Evolutionary conservation across 1,140 invertebrate genomes (phyloP).

Genomic region (Meteorus sp.): DNA sequence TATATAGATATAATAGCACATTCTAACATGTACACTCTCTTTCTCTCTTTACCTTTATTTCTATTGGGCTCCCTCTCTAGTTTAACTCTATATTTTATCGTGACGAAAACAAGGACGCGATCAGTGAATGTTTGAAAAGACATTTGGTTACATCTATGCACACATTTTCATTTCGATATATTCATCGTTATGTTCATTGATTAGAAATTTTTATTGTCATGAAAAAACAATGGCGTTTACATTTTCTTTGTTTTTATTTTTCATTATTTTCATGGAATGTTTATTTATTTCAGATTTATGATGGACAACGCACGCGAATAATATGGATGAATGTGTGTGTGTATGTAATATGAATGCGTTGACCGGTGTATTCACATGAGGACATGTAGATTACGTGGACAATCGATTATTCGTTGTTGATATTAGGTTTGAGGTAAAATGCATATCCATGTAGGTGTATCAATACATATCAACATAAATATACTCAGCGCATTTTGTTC

Average conservation of each 20-base stretch:
- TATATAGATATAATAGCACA: not conserved
- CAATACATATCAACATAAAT: not conserved
- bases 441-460: slow-evolving; percentile 3
- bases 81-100: too few species aligned
- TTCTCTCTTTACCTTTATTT: too few species aligned
- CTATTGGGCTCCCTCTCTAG: too few species aligned
- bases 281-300: not conserved
- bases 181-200: not conserved
- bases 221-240: not conserved
- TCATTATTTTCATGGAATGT: too few species aligned
- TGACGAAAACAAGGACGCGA: too few species aligned
- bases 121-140: slow-evolving; percentile 24
- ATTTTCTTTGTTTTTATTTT: not conserved
- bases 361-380: not conserved
- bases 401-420: slow-evolving; percentile 36
- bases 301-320: not conserved
- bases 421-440: slow-evolving; percentile 32
- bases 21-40: slow-evolving; percentile 7
- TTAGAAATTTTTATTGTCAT: not conserved
- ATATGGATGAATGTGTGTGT: not conserved
- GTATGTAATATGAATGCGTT: not conserved
- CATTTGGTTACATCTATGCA: slow-evolving; percentile 6
- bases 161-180: not conserved
- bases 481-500: not conserved
- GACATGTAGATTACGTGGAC: slow-evolving; percentile 26